A percentile compares a stretch with the other conserved stretches of the same genome.
Evolutionary conservation across 1,140 invertebrate species (phyloP).

Genomic region (Trichonephila clavata): DNA sequence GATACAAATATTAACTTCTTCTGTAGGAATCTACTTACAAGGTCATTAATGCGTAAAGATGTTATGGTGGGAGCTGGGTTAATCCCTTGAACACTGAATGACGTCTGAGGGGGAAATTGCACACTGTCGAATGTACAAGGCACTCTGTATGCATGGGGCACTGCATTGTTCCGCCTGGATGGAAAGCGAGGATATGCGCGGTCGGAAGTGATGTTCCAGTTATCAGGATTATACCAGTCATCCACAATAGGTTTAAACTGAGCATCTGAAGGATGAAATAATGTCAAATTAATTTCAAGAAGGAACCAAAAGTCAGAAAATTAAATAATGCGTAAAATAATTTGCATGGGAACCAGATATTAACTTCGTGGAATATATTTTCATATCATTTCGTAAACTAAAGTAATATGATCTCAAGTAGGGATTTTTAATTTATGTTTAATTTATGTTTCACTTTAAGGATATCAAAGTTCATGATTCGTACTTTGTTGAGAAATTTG

Average conservation of each 20-base stretch:
- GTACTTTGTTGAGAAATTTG: too few species aligned
- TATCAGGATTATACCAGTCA: slow-evolving; percentile 61
- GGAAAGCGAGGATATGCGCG: background rate
- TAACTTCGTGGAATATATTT: too few species aligned
- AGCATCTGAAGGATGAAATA: background rate
- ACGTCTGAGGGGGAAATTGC: slow-evolving; percentile 10
- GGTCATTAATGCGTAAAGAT: slow-evolving; percentile 7
- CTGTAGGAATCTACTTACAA: background rate
- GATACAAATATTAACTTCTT: background rate
- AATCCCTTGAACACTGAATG: slow-evolving; percentile 30
- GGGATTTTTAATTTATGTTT: too few species aligned
- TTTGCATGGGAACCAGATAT: too few species aligned
- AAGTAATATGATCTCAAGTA: too few species aligned
- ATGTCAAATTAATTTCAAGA: too few species aligned
- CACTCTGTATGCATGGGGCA: slow-evolving; percentile 60
- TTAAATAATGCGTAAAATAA: too few species aligned
- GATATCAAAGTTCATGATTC: too few species aligned
- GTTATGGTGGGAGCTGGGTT: background rate
- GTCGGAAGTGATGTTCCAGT: slow-evolving; percentile 65
- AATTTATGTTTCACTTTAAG: too few species aligned
- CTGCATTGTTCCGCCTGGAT: background rate
- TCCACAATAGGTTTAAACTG: slow-evolving; percentile 18
- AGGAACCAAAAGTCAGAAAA: too few species aligned
- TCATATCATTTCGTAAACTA: too few species aligned
- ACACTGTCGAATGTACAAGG: slow-evolving; percentile 58